A percentile compares a stretch with the other conserved stretches of the same genome.
phyloP scores from a whole-genome alignment of 2,113 vertebrate species.

The Copsychus sechellarum region DNA sequence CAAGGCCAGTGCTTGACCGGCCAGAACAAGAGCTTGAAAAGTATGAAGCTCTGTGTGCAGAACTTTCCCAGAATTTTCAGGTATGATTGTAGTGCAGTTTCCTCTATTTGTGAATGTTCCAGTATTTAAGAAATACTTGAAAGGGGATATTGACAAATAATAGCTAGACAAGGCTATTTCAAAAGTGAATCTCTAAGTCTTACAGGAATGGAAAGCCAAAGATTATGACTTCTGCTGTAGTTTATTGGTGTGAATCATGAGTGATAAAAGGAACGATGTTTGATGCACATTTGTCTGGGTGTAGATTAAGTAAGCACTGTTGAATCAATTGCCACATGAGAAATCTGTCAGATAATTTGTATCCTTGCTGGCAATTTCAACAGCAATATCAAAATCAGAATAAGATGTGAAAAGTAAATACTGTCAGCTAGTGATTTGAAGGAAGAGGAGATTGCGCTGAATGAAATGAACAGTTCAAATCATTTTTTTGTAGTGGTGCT shows the following conservation, averaged over 20 bases:
- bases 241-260: background rate
- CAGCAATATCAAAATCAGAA: background rate
- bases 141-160: background rate
- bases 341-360: slow-evolving; percentile 20
- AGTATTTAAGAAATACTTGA: background rate
- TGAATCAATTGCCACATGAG: background rate
- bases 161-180: background rate
- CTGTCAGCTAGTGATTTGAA: background rate
- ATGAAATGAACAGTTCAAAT: background rate
- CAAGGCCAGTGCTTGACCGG: slow-evolving; percentile 74
- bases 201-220: background rate
- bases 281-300: background rate
- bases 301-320: background rate
- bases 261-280: background rate
- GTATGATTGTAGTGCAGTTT: slow-evolving; percentile 42
- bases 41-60: slow-evolving; percentile 80
- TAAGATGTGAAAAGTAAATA: slow-evolving; percentile 14
- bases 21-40: slow-evolving; percentile 80
- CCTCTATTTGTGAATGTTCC: background rate
- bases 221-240: background rate
- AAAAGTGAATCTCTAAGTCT: background rate
- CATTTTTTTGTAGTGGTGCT: background rate
- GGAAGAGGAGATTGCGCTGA: background rate
- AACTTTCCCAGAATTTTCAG: slow-evolving; percentile 81
- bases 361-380: slow-evolving; percentile 18